These are phyloP conservation scores for Polydrusus cervinus DNA, from an alignment of 2,888 invertebrate genomes.

Conservation along the genomic window DNA sequence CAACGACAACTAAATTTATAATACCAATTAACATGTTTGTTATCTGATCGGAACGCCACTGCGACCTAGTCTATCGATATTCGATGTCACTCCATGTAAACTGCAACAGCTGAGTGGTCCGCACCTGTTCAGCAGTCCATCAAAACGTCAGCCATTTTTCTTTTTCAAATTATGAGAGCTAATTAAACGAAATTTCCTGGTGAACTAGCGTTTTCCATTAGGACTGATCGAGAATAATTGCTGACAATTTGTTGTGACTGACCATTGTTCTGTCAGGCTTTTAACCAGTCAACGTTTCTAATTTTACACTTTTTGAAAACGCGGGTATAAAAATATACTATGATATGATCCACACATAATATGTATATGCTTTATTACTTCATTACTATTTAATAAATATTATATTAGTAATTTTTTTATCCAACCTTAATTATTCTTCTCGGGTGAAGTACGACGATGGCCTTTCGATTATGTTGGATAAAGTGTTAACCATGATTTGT, in stretches of 20 bases:
- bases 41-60: constrained; percentile 19
- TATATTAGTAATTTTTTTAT: too few species aligned
- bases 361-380: too few species aligned
- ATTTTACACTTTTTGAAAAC: constrained; percentile 28
- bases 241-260: constrained; percentile 52
- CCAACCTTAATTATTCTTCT: too few species aligned
- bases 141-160: constrained; percentile 52
- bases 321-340: neutral
- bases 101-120: constrained; percentile 52
- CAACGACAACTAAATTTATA: neutral
- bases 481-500: too few species aligned
- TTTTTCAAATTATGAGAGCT: constrained; percentile 55
- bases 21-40: neutral
- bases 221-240: constrained; percentile 54
- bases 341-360: too few species aligned
- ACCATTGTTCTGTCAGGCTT: constrained; percentile 46
- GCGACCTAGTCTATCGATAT: constrained; percentile 23
- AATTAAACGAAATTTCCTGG: constrained; percentile 55
- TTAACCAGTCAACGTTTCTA: constrained; percentile 31
- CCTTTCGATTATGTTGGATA: too few species aligned
- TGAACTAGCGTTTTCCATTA: constrained; percentile 56
- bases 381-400: too few species aligned
- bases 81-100: constrained; percentile 42
- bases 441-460: too few species aligned
- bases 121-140: constrained; percentile 55